Percentiles rank a stretch among this genome's conserved stretches.
phyloP scores from a whole-genome alignment of 2,888 invertebrate genomes.

The Sisyra terminalis region DNA sequence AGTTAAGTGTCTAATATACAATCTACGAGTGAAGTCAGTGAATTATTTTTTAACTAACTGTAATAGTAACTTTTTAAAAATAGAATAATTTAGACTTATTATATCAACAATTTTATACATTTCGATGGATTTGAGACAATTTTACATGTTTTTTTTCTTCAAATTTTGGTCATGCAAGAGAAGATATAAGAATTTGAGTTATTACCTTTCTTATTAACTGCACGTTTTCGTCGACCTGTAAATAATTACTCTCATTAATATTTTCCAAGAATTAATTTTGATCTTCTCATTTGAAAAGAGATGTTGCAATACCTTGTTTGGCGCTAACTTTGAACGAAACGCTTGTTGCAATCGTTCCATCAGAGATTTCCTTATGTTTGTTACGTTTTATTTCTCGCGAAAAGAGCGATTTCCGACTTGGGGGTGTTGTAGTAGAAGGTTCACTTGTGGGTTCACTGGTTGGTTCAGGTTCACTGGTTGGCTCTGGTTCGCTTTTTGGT shows the following conservation, averaged over 20 bases:
- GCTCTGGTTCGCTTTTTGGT: constrained; percentile 17
- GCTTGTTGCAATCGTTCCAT: constrained; percentile 62
- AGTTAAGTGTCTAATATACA: neutral
- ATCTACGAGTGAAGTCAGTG: no score
- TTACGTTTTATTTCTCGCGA: constrained; percentile 12
- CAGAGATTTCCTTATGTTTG: constrained; percentile 18
- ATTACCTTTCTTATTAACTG: constrained; percentile 11
- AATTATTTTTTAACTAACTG: no score
- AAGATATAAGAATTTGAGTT: no score
- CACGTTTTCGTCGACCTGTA: constrained; percentile 14
- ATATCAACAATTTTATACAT: no score
- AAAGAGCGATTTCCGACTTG: constrained; percentile 20
- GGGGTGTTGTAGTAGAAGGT: constrained; percentile 16
- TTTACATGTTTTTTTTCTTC: no score
- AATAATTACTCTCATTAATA: constrained; percentile 4
- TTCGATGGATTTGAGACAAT: no score
- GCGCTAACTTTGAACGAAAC: constrained; percentile 63
- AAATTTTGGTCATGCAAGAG: no score
- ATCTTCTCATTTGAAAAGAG: no score
- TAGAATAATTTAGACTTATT: no score
- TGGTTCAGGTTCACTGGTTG: constrained; percentile 22
- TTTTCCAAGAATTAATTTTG: neutral
- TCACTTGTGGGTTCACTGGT: constrained; percentile 17
- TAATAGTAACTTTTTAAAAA: no score
- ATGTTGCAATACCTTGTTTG: constrained; percentile 31